phyloP scores from a whole-genome alignment of 2,797 vertebrate species.

The Erpetoichthys calabaricus region DNA sequence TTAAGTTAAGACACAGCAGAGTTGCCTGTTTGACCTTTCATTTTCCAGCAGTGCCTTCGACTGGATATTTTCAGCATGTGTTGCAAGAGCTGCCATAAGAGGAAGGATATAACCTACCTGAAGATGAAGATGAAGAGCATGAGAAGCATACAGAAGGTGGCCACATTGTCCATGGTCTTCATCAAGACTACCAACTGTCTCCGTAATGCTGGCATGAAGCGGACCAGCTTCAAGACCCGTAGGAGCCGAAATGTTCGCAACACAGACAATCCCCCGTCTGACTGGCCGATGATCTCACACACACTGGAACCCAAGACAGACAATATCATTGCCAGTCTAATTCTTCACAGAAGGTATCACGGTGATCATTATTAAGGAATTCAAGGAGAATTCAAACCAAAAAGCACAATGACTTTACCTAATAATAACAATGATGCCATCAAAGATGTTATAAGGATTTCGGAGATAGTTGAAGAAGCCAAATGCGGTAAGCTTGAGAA shows the following conservation, averaged over 20 bases:
- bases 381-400: slow-evolving; percentile 8
- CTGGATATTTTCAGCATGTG: not conserved
- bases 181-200: slow-evolving; percentile 92
- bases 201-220: slow-evolving; percentile 89
- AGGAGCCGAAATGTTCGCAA: slow-evolving; percentile 84
- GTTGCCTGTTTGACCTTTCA: too few species aligned
- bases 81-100: not conserved
- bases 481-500: slow-evolving; percentile 83
- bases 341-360: not conserved
- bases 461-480: slow-evolving; percentile 82
- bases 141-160: slow-evolving; percentile 96
- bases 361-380: not conserved
- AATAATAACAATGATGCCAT: slow-evolving; percentile 91
- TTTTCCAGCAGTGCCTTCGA: too few species aligned
- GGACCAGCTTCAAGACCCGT: slow-evolving; percentile 83
- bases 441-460: slow-evolving; percentile 91
- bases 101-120: slow-evolving; percentile 48
- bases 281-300: slow-evolving; percentile 86
- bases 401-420: slow-evolving; percentile 47
- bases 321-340: not conserved
- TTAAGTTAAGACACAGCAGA: too few species aligned
- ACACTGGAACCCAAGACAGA: slow-evolving; percentile 40
- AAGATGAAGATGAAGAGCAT: slow-evolving; percentile 97
- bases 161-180: slow-evolving; percentile 98
- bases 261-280: slow-evolving; percentile 80